These are phyloP conservation scores for Micoletzkya japonica DNA, from an alignment of 2,888 invertebrate genomes.

Conservation along the genomic window DNA sequence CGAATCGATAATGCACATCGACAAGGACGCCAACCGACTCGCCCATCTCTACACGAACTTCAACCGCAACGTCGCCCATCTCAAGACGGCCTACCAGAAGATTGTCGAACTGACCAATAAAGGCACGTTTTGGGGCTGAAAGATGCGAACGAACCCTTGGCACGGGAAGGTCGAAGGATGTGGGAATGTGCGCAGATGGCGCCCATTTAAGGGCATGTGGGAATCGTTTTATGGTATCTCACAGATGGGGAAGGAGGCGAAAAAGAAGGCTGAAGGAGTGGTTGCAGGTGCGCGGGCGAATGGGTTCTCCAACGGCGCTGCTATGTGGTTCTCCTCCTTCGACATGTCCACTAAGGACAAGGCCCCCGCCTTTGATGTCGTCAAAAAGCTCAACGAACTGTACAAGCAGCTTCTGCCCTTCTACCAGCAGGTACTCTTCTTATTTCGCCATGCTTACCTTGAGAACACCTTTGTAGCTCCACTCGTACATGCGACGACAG, in stretches of 20 bases:
- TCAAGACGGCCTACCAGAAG: conserved; percentile 47
- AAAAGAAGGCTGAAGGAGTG: too few species aligned
- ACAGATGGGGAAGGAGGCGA: too few species aligned
- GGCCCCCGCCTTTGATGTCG: conserved; percentile 43
- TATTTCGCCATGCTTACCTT: too few species aligned
- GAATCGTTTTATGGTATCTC: too few species aligned
- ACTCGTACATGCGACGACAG: conserved; percentile 62
- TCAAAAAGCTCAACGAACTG: conserved; percentile 48
- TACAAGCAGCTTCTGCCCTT: conserved; percentile 58
- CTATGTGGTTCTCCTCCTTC: conserved; percentile 62
- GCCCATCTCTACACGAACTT: conserved; percentile 45
- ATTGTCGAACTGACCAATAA: conserved; percentile 56
- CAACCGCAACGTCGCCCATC: conserved; percentile 36
- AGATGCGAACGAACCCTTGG: too few species aligned
- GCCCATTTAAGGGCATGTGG: too few species aligned
- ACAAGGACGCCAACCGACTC: conserved; percentile 45
- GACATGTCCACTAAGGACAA: conserved; percentile 50
- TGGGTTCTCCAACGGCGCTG: conserved; percentile 60
- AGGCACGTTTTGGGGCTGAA: too few species aligned
- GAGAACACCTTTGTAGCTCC: conserved; percentile 44
- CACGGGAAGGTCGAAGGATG: too few species aligned
- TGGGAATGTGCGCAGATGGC: too few species aligned
- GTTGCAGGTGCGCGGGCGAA: conserved; percentile 56
- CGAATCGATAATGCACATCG: conserved; percentile 44
- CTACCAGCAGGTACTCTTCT: conserved; percentile 54